Percentiles rank a stretch among this genome's conserved stretches.
Conservation (phyloP, 2,113 vertebrate genomes). For the Gymnarchus niloticus region DNA sequence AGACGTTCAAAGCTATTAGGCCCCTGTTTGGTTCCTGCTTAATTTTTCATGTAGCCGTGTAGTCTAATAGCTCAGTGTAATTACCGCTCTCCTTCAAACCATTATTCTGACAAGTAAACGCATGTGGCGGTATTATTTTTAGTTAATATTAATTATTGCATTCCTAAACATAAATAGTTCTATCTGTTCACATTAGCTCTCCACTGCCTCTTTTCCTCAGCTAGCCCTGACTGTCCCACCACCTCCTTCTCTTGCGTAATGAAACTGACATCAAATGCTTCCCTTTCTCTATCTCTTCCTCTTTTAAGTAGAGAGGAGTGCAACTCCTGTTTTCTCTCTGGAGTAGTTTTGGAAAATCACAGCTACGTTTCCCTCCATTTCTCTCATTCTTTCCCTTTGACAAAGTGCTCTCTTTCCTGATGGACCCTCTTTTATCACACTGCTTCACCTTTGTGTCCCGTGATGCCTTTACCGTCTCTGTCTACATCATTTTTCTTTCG, state of each 20-base stretch:
- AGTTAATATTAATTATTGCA: slow-evolving; percentile 59
- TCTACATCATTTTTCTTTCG: background rate
- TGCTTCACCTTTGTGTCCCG: background rate
- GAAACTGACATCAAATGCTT: slow-evolving; percentile 9
- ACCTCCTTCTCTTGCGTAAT: slow-evolving; percentile 15
- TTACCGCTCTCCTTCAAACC: slow-evolving; percentile 51
- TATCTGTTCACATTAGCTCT: background rate
- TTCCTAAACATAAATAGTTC: slow-evolving; percentile 44
- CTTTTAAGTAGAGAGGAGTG: slow-evolving; percentile 20
- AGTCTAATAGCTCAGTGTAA: slow-evolving; percentile 59
- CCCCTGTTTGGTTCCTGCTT: slow-evolving; percentile 51
- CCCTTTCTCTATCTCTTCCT: slow-evolving; percentile 10
- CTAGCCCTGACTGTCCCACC: background rate
- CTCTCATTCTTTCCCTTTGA: background rate
- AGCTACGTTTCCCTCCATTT: background rate
- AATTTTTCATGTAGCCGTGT: slow-evolving; percentile 61
- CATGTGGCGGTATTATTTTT: slow-evolving; percentile 63
- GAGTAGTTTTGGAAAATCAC: background rate
- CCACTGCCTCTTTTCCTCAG: slow-evolving; percentile 10
- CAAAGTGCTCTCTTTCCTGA: background rate
- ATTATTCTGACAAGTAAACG: slow-evolving; percentile 48
- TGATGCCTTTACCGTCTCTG: background rate
- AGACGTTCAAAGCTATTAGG: slow-evolving; percentile 44
- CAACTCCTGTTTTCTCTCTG: slow-evolving; percentile 21
- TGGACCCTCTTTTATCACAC: background rate